Conservation (phyloP, 2,888 invertebrate genomes). For the Sericinus montela region DNA sequence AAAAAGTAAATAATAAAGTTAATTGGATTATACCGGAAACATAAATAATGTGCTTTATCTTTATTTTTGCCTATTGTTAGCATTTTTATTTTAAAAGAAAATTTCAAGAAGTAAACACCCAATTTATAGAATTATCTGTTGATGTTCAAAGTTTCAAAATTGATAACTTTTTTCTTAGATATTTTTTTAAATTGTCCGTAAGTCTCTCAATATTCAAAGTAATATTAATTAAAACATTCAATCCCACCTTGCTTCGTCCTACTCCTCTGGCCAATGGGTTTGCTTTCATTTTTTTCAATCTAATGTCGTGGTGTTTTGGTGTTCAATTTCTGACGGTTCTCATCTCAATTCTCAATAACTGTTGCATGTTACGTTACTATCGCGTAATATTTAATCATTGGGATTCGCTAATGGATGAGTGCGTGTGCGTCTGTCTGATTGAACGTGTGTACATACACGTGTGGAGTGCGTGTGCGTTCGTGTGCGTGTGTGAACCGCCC, state of each 20-base stretch:
- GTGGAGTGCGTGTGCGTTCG: slow-evolving; percentile 27
- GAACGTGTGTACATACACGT: slow-evolving; percentile 23
- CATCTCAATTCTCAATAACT: slow-evolving; percentile 43
- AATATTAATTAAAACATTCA: slow-evolving; percentile 15
- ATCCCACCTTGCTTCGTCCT: slow-evolving; percentile 46
- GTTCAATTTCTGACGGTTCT: slow-evolving; percentile 46
- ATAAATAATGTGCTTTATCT: background rate
- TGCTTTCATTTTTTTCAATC: slow-evolving; percentile 60
- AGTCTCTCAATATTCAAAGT: background rate
- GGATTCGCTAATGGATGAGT: slow-evolving; percentile 36
- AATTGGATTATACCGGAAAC: too few species aligned
- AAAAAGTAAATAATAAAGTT: too few species aligned
- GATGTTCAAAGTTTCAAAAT: background rate
- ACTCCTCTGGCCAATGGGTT: slow-evolving; percentile 54
- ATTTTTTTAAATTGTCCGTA: background rate
- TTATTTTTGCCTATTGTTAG: background rate
- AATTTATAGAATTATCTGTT: too few species aligned
- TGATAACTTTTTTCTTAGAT: background rate
- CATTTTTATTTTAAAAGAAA: too few species aligned
- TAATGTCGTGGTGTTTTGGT: slow-evolving; percentile 61
- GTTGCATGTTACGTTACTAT: slow-evolving; percentile 47
- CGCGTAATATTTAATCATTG: slow-evolving; percentile 32
- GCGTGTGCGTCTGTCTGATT: background rate
- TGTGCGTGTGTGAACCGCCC: slow-evolving; percentile 28
- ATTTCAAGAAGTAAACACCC: too few species aligned